Base-by-base conservation (phyloP, 2,888 invertebrate genomes). In the Pogonocherus hispidulus region DNA sequence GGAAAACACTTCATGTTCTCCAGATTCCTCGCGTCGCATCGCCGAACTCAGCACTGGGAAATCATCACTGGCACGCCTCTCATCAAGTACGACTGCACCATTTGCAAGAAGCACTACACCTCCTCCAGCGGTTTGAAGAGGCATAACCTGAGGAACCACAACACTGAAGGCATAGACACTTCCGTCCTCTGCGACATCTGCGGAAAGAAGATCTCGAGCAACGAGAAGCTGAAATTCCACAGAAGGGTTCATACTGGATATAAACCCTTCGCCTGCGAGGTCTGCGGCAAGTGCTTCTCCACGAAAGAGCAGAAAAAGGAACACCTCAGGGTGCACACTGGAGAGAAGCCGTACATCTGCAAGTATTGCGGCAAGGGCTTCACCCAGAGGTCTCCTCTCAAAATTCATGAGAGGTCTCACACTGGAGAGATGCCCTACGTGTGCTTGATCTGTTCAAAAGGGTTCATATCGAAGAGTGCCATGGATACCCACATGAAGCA, bases 401-500 rank as follows among this genome's bases (percentile, higher is more conserved):
- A 88, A 55, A 85, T 90, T 57, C 90, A 90, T 84, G 88, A 89
- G 83, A 86, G 90, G 62, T 88, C 88, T 51, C 90, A 90, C 83
- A 88, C 89, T 0, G 90, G 90, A 0, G 89, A 90, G 84, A 87
- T 88, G 80, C 90, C 90, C 51, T 88, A 90, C 84, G 86, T 88
- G 60, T 85, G 85, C 60, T 77, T 80, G 32, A 72, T 83, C 8
- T 85, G 85, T 65, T 75, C 76, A 6, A 84, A 80, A 70, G 83
- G 83, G 1, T 84, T 84, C 67, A 81, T 82, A 41, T 83, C 84
- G 3, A 83, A 83, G 67, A 81, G 82, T 57, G 81, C 82, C 47
- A 81, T 83, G 79, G 82, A 84, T 66, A 81, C 79, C 22, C 84
- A 84, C 63, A 80, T 81, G 78, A 84, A 83, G 66, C 80, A 79